Evolutionary conservation across 2,888 invertebrate species (phyloP).

Genomic region (Cistogaster globosa): DNA sequence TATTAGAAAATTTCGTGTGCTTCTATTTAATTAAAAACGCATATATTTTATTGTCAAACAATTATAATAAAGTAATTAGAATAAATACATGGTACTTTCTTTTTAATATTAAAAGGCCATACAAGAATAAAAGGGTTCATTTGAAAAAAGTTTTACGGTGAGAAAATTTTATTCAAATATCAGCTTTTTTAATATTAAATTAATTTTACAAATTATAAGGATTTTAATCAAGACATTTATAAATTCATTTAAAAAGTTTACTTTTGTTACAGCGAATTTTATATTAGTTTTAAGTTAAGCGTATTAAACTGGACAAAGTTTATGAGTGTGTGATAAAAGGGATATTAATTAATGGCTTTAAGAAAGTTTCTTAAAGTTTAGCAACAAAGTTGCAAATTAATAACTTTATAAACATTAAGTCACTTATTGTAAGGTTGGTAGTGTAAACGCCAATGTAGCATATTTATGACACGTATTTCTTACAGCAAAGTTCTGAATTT

Average conservation of each 20-base stretch:
- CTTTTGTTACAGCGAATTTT: not conserved
- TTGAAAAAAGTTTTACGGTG: slow-evolving; percentile 34
- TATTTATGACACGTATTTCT: too few relatives aligned
- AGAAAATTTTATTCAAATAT: slow-evolving; percentile 42
- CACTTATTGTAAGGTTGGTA: too few relatives aligned
- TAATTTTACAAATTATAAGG: not conserved
- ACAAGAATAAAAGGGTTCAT: slow-evolving; percentile 38
- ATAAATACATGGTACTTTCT: slow-evolving; percentile 27
- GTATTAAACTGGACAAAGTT: not conserved
- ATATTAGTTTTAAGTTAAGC: not conserved
- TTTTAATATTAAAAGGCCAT: not conserved
- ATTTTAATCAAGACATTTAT: slow-evolving; percentile 48
- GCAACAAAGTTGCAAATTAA: not conserved
- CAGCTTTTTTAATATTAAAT: slow-evolving; percentile 44
- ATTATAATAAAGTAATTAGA: slow-evolving; percentile 68
- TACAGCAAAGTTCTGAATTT: too few relatives aligned
- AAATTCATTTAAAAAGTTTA: not conserved
- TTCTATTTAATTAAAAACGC: slow-evolving; percentile 9
- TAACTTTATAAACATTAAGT: too few relatives aligned
- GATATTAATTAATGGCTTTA: not conserved
- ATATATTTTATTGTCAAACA: slow-evolving; percentile 46
- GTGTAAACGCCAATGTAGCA: too few relatives aligned
- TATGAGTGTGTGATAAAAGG: slow-evolving; percentile 27
- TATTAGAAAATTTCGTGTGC: slow-evolving; percentile 49
- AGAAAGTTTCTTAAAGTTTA: not conserved